Percentiles rank a stretch among this genome's conserved stretches.
Evolutionary conservation across 2,113 vertebrate genomes (phyloP).

Genomic region (Malurus elegans): DNA sequence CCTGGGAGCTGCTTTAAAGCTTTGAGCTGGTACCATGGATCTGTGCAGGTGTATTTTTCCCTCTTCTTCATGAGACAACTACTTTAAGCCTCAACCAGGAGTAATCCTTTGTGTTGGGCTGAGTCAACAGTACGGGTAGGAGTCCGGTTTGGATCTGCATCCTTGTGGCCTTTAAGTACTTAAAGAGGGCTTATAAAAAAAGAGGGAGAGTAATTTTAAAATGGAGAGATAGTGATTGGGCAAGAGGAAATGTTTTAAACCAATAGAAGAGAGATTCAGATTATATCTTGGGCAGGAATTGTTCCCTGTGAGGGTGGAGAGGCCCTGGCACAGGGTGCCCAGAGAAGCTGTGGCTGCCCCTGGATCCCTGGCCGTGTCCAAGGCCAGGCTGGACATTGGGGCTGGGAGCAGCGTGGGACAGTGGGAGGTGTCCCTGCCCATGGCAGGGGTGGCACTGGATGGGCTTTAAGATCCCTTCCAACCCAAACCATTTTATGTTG

Average conservation of each 20-base stretch:
- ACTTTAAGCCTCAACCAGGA: not conserved
- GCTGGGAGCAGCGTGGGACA: fast-evolving
- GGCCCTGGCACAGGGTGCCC: not conserved
- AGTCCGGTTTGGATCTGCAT: not conserved
- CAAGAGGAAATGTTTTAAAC: not conserved
- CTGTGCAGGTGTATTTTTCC: not conserved
- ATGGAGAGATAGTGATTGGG: not conserved
- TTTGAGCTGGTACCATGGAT: not conserved
- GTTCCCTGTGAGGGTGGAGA: not conserved
- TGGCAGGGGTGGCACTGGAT: not conserved
- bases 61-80: not conserved
- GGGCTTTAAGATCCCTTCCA: not conserved
- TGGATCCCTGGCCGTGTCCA: not conserved
- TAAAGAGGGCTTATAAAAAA: not conserved
- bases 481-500: not conserved
- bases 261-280: not conserved
- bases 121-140: not conserved
- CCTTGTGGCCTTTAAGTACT: not conserved
- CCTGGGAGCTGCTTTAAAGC: not conserved
- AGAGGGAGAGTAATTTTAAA: not conserved
- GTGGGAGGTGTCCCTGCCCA: not conserved
- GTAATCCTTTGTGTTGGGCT: not conserved
- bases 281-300: not conserved
- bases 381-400: not conserved
- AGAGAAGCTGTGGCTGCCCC: not conserved